A percentile compares a stretch with the other conserved stretches of the same genome.
Conservation (phyloP, 2,113 vertebrate genomes). For the Dicaeum eximium region DNA sequence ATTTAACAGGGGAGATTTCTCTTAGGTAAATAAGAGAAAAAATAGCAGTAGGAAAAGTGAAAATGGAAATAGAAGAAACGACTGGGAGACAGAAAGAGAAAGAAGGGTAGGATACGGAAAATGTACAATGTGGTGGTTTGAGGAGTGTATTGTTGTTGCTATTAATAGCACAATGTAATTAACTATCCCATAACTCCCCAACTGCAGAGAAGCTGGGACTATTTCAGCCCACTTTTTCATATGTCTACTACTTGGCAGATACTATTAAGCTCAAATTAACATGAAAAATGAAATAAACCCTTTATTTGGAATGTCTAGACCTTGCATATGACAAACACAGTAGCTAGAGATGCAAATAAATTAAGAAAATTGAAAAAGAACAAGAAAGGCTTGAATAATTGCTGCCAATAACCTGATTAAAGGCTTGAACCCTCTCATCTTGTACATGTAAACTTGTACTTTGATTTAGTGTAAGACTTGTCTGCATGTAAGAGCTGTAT, state of each 20-base stretch:
- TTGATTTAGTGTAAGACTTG: not conserved
- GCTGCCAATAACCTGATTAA: not conserved
- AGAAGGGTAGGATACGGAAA: not conserved
- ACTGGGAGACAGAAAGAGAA: not conserved
- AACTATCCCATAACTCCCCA: not conserved
- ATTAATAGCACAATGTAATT: not conserved
- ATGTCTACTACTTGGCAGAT: not conserved
- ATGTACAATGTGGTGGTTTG: no score
- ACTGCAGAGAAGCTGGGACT: not conserved
- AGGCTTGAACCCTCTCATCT: not conserved
- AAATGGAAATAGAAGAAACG: not conserved
- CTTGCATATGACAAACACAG: not conserved
- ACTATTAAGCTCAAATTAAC: not conserved
- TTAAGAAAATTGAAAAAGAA: not conserved
- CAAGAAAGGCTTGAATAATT: not conserved
- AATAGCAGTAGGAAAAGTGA: not conserved
- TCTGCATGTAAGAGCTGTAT: not conserved
- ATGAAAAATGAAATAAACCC: fast-evolving
- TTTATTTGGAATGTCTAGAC: not conserved
- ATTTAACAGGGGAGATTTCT: not conserved
- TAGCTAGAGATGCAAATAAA: not conserved
- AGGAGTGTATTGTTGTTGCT: not conserved
- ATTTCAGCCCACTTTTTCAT: not conserved
- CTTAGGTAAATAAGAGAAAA: not conserved
- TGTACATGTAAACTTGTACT: not conserved